These are phyloP conservation scores for Priocnemis perturbator DNA, from an alignment of 2,888 invertebrate genomes.

Conservation along the genomic window DNA sequence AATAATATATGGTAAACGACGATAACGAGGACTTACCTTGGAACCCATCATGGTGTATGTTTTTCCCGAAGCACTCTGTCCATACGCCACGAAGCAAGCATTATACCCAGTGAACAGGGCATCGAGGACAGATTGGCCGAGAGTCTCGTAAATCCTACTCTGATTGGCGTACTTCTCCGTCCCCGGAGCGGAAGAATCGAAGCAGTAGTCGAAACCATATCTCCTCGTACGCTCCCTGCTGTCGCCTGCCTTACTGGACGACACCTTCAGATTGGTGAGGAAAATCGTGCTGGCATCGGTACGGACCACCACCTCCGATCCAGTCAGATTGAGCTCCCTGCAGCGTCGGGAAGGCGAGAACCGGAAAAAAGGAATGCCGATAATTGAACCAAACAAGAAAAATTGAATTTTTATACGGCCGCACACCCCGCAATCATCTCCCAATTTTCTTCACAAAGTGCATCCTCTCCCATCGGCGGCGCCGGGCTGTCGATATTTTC, in stretches of 20 bases:
- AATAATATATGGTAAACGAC: too few species aligned
- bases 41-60: slow-evolving; percentile 87
- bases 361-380: slow-evolving; percentile 1
- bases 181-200: slow-evolving; percentile 77
- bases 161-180: slow-evolving; percentile 77
- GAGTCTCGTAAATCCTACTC: slow-evolving; percentile 81
- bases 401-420: neutral
- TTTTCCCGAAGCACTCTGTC: slow-evolving; percentile 87
- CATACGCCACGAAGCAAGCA: slow-evolving; percentile 85
- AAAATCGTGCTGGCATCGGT: slow-evolving; percentile 58
- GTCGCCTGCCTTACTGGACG: slow-evolving; percentile 81
- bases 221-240: slow-evolving; percentile 80
- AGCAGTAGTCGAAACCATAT: slow-evolving; percentile 82
- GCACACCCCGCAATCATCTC: too few species aligned
- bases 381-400: neutral
- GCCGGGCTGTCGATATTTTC: too few species aligned
- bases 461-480: too few species aligned
- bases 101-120: slow-evolving; percentile 81
- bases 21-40: slow-evolving; percentile 58
- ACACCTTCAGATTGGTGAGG: slow-evolving; percentile 76
- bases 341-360: slow-evolving; percentile 15
- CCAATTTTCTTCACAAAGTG: too few species aligned
- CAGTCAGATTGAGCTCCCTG: slow-evolving; percentile 63
- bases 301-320: slow-evolving; percentile 63
- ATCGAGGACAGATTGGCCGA: slow-evolving; percentile 81